Conservation (phyloP, 2,113 vertebrate genomes). For the Lophochroa leadbeateri region DNA sequence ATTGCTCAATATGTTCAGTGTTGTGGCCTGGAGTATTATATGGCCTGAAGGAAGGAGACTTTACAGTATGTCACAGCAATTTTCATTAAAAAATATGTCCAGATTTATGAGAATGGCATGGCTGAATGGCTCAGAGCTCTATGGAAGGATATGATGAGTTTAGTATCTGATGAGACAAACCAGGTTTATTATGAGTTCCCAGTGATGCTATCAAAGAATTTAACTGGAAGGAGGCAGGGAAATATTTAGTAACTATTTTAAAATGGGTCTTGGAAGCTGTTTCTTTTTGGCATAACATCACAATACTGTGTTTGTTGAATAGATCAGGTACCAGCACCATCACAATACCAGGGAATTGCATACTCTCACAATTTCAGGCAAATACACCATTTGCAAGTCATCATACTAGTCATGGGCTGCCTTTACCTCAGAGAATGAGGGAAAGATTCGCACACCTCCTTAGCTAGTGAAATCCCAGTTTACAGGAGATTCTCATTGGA, state of each 20-base stretch:
- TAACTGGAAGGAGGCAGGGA: not conserved
- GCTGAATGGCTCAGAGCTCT: not conserved
- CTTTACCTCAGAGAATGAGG: not conserved
- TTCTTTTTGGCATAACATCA: not conserved
- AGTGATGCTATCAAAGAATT: not conserved
- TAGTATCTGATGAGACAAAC: not conserved
- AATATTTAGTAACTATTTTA: not conserved
- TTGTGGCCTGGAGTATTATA: not conserved
- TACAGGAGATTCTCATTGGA: not conserved
- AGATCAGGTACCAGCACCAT: not conserved
- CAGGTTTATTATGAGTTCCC: not conserved
- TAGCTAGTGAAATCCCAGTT: not conserved
- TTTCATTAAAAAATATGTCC: not conserved
- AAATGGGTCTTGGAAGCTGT: not conserved
- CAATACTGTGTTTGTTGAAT: not conserved
- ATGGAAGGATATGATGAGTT: not conserved
- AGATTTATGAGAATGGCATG: not conserved
- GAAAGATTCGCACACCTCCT: not conserved
- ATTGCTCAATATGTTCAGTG: not conserved
- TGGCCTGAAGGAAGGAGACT: not conserved
- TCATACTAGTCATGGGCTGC: rapidly evolving
- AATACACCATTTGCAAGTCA: not conserved
- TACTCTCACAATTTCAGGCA: not conserved
- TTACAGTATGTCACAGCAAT: not conserved
- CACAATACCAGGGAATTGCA: not conserved